phyloP scores from a whole-genome alignment of 1,140 invertebrate species.

The Neotoxoptera formosana region DNA sequence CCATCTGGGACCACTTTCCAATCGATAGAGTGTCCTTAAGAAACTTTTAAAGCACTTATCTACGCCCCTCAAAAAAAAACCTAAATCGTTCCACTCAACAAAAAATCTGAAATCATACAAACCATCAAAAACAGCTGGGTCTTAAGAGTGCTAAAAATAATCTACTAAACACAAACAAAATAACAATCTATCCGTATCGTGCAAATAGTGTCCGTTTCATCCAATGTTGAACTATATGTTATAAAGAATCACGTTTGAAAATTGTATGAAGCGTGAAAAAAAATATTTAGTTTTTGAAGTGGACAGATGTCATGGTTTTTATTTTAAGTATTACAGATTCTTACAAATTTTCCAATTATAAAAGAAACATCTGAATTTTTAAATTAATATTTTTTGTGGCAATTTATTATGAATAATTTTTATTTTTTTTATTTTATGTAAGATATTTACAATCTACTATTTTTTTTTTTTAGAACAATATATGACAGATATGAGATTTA shows the following conservation, averaged over 20 bases:
- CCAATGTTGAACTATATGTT: background rate
- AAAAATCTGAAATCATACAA: background rate
- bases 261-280: background rate
- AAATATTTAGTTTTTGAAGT: background rate
- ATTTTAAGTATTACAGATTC: background rate
- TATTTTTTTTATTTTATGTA: too few species aligned
- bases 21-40: background rate
- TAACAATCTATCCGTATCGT: background rate
- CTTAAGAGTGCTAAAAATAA: background rate
- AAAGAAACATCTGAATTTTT: background rate
- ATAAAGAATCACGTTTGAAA: too few species aligned
- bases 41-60: background rate
- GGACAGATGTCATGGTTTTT: too few species aligned
- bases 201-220: background rate
- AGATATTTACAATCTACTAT: too few species aligned
- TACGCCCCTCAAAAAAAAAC: background rate
- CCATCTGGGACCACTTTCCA: background rate
- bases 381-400: too few species aligned
- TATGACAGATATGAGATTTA: too few species aligned
- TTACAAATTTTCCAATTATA: background rate
- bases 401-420: too few species aligned
- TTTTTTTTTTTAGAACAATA: too few species aligned
- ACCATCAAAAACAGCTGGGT: background rate
- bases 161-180: background rate
- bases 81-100: background rate